Base-by-base conservation (phyloP, 2,113 vertebrate genomes). In the Thamnaconus septentrionalis region DNA sequence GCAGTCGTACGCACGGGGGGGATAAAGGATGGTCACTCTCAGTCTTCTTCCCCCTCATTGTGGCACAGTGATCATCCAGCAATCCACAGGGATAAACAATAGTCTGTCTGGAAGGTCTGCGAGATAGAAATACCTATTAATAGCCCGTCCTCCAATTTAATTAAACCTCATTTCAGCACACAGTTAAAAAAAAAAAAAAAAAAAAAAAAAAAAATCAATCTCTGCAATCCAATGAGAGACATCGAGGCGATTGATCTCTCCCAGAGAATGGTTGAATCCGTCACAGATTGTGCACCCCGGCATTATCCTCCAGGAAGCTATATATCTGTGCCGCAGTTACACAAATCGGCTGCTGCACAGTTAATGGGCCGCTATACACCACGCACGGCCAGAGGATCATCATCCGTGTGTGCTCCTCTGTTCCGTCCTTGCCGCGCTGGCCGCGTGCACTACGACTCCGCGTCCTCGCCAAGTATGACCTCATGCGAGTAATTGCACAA, bases 111-210 rank as follows among this genome's bases (percentile, higher is more conserved):
- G 49, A 53, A 44, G 18, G 51, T 60, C 53, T 72, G 52, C 59
- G n/a, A 51, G 50, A 46, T 57, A 49, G 63, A 78, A 64, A 61
- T 59, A 59, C 51, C 73, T 74, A 73, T 76, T 71, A 81, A 70
- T 73, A 78, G 40, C 57, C 42, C 7, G 4, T 57, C 58, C 52
- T 67, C 40, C 60, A 44, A 69, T 77, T 80, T 42, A 64, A 76
- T 84, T 68, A 71, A 71, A 73, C 12, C 54, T 56, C 40, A 73
- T 76, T 75, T 73, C 41, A 45, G 64, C 68, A 56, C 71, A 69
- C 70, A 75, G 69, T 73, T 71, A 51, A 73, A 31, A 31, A 31
- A 31, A 31, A 31, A 31, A 31, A 31, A 31, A 31, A 31, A 31
- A 31, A 31, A 2, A 31, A 31, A 31, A 2, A 31, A 1, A 31